These are phyloP conservation scores for Python bivittatus DNA, from an alignment of 2,113 vertebrate species.

Conservation along the genomic window DNA sequence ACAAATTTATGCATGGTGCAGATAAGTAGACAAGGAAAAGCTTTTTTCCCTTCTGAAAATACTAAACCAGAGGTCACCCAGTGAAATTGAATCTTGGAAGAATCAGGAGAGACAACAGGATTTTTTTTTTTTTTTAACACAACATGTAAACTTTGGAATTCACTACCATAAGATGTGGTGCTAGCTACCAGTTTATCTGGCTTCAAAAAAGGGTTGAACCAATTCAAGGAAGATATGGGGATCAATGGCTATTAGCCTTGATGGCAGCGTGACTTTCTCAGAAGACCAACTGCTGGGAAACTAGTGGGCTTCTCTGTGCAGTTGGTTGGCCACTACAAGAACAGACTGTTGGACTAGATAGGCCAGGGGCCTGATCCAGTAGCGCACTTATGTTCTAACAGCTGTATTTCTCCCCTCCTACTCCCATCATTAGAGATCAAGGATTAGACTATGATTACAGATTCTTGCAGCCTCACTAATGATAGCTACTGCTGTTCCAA, in stretches of 20 bases:
- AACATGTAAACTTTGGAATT: not conserved
- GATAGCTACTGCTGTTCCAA: not conserved
- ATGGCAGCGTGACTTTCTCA: not conserved
- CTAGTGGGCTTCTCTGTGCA: not conserved
- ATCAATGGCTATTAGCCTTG: not conserved
- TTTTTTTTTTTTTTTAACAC: not conserved
- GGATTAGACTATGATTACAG: not conserved
- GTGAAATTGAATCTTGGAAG: not conserved
- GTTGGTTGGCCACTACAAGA: not conserved
- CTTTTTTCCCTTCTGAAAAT: not conserved
- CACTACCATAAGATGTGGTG: not conserved
- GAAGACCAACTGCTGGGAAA: not conserved
- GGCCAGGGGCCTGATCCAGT: not conserved
- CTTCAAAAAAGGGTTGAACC: not conserved
- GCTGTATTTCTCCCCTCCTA: not conserved
- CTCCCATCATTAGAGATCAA: not conserved
- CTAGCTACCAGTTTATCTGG: not conserved
- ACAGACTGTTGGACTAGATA: not conserved
- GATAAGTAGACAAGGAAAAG: not conserved
- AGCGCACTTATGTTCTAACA: not conserved
- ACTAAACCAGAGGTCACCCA: not conserved
- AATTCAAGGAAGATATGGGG: not conserved
- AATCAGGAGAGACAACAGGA: not conserved
- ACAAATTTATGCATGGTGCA: not conserved
- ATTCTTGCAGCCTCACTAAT: not conserved